Evolutionary conservation across 2,888 invertebrate genomes (phyloP), one percentile per base, ranked within the genome.

Genomic region (Agonopterix subpropinquella): DNA sequence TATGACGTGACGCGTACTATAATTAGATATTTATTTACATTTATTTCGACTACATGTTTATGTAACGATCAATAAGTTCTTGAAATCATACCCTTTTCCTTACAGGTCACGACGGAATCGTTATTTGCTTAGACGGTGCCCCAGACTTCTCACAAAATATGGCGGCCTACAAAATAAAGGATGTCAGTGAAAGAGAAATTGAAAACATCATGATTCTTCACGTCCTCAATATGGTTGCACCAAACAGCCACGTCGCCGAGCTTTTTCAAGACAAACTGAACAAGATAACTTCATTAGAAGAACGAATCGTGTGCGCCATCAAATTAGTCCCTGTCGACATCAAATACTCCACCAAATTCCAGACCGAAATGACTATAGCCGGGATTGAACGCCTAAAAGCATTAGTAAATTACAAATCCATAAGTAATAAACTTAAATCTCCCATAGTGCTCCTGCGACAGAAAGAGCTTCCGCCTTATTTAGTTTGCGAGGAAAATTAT

Each of bases 71-170:
- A 36, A 11, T 13, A 13, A 2, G 13, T 7, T 28, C 4, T 28
- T 28, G 10, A 39, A 18, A 41, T 45, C 11, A 4, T 11, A 39
- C 41, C n/a, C 11, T 42, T 28, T 36, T 8, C 11, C 54, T 53
- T 56, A 1, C 63, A 88, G 87, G 88, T 58, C 77, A 84, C 58
- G 80, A 69, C n/a, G 94, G 94, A 2, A 85, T 90, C 41, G 61
- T 95, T 1, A 83, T 93, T 61, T 90, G 96, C 10, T 88, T 98
- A 45, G 98, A 98, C 70, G 97, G 97, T 10, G 90, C 94, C 0
- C 95, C 95, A 0, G 90, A 92, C 39, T 92, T 92, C 65, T 79
- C 95, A 11, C 91, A 91, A 65, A 80, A 86, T 0, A 61, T 91
- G 0, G 64, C 90, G 2, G 80, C 84, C 1, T 79, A 89, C 65